phyloP scores from a whole-genome alignment of 1,140 invertebrate genomes.

The Megathymus violae region DNA sequence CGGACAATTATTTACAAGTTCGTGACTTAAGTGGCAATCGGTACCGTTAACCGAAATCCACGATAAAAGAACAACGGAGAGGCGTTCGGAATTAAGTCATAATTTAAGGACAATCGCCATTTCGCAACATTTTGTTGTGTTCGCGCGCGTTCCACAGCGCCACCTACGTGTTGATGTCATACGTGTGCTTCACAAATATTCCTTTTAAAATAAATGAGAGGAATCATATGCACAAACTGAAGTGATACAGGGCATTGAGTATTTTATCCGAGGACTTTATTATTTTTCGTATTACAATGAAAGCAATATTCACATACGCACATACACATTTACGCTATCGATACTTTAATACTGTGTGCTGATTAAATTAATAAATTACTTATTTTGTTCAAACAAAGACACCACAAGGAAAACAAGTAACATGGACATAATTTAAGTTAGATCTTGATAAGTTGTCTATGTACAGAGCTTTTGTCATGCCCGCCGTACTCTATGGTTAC shows the following conservation, averaged over 20 bases:
- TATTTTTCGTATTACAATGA: too few relatives aligned
- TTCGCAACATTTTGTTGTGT: slow-evolving; percentile 63
- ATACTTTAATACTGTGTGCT: too few relatives aligned
- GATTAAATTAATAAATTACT: too few relatives aligned
- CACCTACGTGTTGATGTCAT: slow-evolving; percentile 77
- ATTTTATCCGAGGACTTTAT: too few relatives aligned
- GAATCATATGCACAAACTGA: background rate
- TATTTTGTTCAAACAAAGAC: too few relatives aligned
- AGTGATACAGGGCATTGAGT: too few relatives aligned
- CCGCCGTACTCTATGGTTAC: slow-evolving; percentile 5
- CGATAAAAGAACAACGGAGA: slow-evolving; percentile 63
- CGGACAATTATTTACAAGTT: slow-evolving; percentile 47
- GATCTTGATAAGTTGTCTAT: slow-evolving; percentile 21
- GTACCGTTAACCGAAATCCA: slow-evolving; percentile 64
- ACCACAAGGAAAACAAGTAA: slow-evolving; percentile 7
- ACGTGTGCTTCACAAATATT: slow-evolving; percentile 33
- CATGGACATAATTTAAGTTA: slow-evolving; percentile 7
- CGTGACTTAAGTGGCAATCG: slow-evolving; percentile 58
- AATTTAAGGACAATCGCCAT: slow-evolving; percentile 71
- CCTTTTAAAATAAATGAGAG: background rate
- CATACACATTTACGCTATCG: too few relatives aligned
- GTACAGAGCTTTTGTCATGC: slow-evolving; percentile 22
- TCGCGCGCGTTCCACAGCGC: slow-evolving; percentile 60
- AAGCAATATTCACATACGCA: too few relatives aligned
- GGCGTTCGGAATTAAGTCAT: slow-evolving; percentile 75